Base-by-base conservation (phyloP, 2,797 vertebrate genomes). In the Spheniscus humboldti region DNA sequence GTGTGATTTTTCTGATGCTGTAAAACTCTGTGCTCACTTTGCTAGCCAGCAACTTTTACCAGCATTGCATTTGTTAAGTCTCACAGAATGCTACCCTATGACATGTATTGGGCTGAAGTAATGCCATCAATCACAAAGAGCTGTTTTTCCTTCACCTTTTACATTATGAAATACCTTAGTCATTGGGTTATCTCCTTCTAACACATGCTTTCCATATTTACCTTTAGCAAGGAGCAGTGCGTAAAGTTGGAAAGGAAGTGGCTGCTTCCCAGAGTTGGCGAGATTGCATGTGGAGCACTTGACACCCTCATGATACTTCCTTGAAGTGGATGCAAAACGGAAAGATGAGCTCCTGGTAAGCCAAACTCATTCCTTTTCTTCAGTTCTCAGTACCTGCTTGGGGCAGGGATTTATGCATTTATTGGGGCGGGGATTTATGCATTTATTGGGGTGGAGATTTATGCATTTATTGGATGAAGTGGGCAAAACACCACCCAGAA, bases 221-320 rank as follows among this genome's bases (percentile, higher is more conserved):
- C 86, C 72, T 91, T 64, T 39, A 71, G 24, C 66, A 43, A n/a
- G 93, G 76, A 84, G 83, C 6, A 2, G 55, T 4, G 69, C 37
- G 43, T 81, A 17, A 94, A 90, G 92, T 20, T 64, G 89, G 66
- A 47, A 57, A 86, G 93, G 95, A 96, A 92, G 96, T 5, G 53
- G 45, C 82, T 77, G 78, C 92, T 92, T 86, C 89, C 91, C 80
- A 12, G 87, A 43, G 69, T 16, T 31, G 88, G n/a, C 0, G 1
- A 66, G 85, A 52, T 86, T 43, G 66, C 43, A 24, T 27, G 52
- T 35, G 79, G 55, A 86, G 82, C 93, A 84, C 92, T 96, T 81
- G 76, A 86, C 91, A 92, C 86, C 47, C 47, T 78, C 39, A 1
- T 88, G 95, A 63, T 50, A 92, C 69, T 95, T 95, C 93, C 93